Evolutionary conservation across 2,888 invertebrate genomes (phyloP).

Genomic region (Pycnomerus fuliginosus): DNA sequence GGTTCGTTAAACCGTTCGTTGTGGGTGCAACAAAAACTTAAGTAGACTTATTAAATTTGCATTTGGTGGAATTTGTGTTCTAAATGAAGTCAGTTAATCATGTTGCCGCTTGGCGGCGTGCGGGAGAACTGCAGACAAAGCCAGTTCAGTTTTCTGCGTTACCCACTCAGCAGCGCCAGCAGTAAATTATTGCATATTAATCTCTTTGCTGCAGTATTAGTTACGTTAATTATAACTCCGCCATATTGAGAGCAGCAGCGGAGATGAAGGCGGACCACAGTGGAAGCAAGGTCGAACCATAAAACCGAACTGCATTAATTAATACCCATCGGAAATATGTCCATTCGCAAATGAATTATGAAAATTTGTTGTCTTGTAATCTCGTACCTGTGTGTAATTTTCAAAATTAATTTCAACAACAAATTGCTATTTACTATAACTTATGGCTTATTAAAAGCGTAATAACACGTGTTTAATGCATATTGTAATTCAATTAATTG

Average conservation of each 20-base stretch:
- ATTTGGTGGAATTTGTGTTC: conserved; percentile 53
- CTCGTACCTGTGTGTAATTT: conserved; percentile 29
- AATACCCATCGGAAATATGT: conserved; percentile 29
- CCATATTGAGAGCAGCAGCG: conserved; percentile 49
- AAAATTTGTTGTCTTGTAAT: conserved; percentile 31
- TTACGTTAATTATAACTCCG: conserved; percentile 53
- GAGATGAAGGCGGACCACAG: conserved; percentile 44
- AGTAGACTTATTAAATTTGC: conserved; percentile 54
- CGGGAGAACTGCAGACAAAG: conserved; percentile 47
- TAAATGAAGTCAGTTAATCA: conserved; percentile 54
- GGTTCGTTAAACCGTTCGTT: too few relatives aligned
- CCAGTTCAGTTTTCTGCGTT: conserved; percentile 51
- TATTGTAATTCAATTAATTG: conserved; percentile 46
- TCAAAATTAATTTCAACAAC: conserved; percentile 44
- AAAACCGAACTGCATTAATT: conserved; percentile 30
- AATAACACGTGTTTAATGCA: conserved; percentile 44
- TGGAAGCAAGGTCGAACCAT: conserved; percentile 34
- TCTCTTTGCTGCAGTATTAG: conserved; percentile 55
- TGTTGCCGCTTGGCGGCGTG: conserved; percentile 43
- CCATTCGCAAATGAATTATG: conserved; percentile 28
- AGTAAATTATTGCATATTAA: conserved; percentile 56
- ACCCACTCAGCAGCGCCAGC: conserved; percentile 48
- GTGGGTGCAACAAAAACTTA: conserved; percentile 44
- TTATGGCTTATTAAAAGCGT: conserved; percentile 46
- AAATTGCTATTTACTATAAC: conserved; percentile 41